Evolutionary conservation across 2,113 vertebrate genomes (phyloP).

Genomic region (Neomonachus schauinslandi): DNA sequence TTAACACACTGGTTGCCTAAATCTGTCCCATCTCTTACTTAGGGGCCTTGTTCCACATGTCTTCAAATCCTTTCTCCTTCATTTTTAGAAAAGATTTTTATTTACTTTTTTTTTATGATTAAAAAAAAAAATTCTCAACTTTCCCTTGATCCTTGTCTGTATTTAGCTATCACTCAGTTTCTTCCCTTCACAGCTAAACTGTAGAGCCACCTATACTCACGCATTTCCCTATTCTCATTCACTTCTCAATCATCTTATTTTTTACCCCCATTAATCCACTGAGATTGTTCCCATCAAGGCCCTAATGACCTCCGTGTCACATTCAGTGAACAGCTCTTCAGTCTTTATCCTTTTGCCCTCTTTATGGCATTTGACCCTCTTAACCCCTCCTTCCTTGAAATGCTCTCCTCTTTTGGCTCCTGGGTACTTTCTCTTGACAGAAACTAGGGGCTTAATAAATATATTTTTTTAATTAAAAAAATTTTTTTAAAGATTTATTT

Average conservation of each 20-base stretch:
- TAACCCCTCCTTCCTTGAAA: neutral
- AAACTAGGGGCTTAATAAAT: slow-evolving; percentile 7
- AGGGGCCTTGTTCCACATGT: neutral
- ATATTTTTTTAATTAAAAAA: neutral
- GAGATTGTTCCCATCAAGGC: neutral
- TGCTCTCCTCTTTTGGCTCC: neutral
- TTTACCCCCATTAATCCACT: neutral
- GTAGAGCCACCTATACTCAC: neutral
- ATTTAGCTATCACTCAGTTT: neutral
- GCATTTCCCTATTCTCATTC: neutral
- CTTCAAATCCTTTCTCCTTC: slow-evolving; percentile 9
- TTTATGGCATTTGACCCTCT: neutral
- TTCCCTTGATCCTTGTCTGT: neutral
- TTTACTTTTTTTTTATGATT: neutral
- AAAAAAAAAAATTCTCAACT: neutral
- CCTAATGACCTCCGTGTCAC: neutral
- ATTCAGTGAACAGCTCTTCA: neutral
- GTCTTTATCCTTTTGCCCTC: neutral
- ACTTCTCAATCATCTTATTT: neutral
- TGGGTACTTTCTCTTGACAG: slow-evolving; percentile 39
- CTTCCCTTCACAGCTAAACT: neutral
- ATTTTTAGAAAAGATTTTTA: neutral
- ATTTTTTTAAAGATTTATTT: neutral
- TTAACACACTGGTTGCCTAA: neutral
- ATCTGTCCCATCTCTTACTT: neutral